Conservation (phyloP, 2,797 vertebrate species). For the Semaprochilodus insignis region DNA sequence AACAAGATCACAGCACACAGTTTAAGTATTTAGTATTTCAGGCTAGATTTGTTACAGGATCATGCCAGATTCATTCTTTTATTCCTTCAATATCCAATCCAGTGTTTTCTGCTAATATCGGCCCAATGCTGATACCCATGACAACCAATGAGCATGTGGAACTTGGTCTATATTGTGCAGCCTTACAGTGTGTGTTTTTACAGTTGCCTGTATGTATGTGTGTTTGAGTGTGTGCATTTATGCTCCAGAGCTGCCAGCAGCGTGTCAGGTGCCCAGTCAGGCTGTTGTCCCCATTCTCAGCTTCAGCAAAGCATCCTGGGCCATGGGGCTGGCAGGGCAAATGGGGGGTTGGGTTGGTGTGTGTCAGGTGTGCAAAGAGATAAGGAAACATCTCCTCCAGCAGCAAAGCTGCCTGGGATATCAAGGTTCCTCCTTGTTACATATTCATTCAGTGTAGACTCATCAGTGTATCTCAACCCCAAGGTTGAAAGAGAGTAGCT, state of each 20-base stretch:
- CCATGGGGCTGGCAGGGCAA: not conserved
- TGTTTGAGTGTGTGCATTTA: slow-evolving; percentile 19
- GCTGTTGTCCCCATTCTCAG: not conserved
- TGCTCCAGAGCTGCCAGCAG: not conserved
- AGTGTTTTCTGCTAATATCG: too few species aligned
- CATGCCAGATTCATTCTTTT: too few species aligned
- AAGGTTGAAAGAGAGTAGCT: not conserved
- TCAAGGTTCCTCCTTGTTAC: slow-evolving; percentile 12
- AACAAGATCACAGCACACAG: too few species aligned
- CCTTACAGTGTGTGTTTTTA: slow-evolving; percentile 3
- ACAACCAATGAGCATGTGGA: not conserved
- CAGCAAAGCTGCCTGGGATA: slow-evolving; percentile 46
- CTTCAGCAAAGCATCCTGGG: slow-evolving; percentile 28
- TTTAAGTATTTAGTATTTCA: too few species aligned
- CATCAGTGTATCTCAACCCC: slow-evolving; percentile 3
- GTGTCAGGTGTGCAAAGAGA: slow-evolving; percentile 38
- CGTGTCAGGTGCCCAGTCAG: slow-evolving; percentile 1
- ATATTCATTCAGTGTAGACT: slow-evolving; percentile 38
- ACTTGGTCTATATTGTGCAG: slow-evolving; percentile 16
- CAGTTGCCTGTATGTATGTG: slow-evolving; percentile 6
- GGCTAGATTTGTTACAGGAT: too few species aligned
- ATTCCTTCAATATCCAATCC: too few species aligned
- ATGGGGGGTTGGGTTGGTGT: not conserved
- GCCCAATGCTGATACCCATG: too few species aligned
- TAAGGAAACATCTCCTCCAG: slow-evolving; percentile 26